Conservation (phyloP, 2,113 vertebrate genomes). For the Coptodon bakossiorum region DNA sequence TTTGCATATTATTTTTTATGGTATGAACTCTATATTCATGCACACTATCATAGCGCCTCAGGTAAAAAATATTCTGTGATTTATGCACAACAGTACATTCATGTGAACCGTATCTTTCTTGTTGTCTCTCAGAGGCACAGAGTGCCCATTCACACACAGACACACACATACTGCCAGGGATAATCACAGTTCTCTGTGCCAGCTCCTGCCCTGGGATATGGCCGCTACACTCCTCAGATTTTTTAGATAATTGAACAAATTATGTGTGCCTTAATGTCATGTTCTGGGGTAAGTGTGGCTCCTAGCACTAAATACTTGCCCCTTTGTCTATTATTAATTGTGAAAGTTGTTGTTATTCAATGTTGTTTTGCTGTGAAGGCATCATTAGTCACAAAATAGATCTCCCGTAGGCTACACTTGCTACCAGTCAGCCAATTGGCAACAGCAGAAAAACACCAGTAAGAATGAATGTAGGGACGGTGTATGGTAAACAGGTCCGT, state of each 20-base stretch:
- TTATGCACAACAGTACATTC: not conserved
- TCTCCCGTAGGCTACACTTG: constrained; percentile 11
- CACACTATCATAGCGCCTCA: not conserved
- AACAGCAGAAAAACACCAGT: not conserved
- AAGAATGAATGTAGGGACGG: not conserved
- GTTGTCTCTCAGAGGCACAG: not conserved
- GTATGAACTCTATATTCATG: not conserved
- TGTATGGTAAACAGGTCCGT: not conserved
- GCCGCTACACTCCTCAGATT: constrained; percentile 46
- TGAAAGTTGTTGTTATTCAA: constrained; percentile 40
- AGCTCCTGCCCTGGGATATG: constrained; percentile 35
- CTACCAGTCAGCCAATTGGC: constrained; percentile 9
- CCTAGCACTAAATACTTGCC: constrained; percentile 30
- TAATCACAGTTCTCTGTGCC: constrained; percentile 31
- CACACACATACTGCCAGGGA: constrained; percentile 13
- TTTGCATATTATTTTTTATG: not conserved
- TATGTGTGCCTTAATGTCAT: constrained; percentile 39
- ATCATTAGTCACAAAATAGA: constrained; percentile 48
- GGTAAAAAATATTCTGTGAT: not conserved
- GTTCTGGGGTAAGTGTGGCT: constrained; percentile 51
- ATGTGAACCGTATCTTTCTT: not conserved
- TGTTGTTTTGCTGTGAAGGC: constrained; percentile 19
- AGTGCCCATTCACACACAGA: not conserved
- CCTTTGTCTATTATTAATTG: constrained; percentile 42
- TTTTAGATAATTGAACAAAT: constrained; percentile 69